Evolutionary conservation across 2,797 vertebrate species (phyloP).

Genomic region (Eulemur coronatus): DNA sequence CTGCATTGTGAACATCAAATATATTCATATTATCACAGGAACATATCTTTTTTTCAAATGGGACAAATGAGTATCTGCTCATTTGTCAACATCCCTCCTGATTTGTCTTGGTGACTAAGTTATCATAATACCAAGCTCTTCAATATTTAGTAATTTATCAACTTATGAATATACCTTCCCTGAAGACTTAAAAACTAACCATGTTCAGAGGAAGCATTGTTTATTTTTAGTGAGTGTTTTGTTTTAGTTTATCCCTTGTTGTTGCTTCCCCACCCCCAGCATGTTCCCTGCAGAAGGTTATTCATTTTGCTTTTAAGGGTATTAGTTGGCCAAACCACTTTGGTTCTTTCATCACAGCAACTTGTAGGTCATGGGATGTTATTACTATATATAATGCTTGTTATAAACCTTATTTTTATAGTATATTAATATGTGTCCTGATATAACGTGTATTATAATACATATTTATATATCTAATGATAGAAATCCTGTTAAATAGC

Average conservation of each 20-base stretch:
- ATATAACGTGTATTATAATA: not conserved
- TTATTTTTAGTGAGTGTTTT: not conserved
- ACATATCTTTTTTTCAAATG: not conserved
- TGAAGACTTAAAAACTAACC: not conserved
- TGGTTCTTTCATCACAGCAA: not conserved
- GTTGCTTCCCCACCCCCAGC: not conserved
- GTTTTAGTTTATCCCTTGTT: not conserved
- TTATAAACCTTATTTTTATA: slow-evolving; percentile 7
- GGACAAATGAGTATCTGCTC: not conserved
- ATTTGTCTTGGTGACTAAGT: not conserved
- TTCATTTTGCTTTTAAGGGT: not conserved
- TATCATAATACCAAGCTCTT: not conserved
- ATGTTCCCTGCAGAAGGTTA: not conserved
- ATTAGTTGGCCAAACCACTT: not conserved
- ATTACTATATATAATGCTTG: slow-evolving; percentile 4
- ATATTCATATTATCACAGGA: not conserved
- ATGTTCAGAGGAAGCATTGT: not conserved
- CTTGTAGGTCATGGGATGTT: not conserved
- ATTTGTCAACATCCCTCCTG: not conserved
- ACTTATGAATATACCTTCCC: not conserved
- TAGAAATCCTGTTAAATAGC: not conserved
- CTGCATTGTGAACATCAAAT: not conserved
- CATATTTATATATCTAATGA: not conserved
- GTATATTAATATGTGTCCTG: not conserved
- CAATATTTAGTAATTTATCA: not conserved